Percentiles rank a stretch among this genome's conserved stretches.
Conservation (phyloP, 2,113 vertebrate genomes). For the Varanus komodoensis region DNA sequence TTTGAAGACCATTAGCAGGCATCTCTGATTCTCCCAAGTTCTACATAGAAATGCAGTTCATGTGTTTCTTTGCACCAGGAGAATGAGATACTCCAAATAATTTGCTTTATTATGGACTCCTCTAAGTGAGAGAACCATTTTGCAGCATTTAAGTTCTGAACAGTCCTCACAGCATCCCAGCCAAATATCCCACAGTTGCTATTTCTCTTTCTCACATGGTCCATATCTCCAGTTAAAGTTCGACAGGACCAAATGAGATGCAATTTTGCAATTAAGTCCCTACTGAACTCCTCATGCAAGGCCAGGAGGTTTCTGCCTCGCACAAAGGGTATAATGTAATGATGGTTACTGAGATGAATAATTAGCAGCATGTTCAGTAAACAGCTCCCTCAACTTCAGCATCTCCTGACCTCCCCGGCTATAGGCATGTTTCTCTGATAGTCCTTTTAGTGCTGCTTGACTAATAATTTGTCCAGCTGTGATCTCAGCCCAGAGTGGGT, state of each 20-base stretch:
- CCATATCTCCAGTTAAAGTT: conserved; percentile 39
- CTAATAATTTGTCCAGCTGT: conserved; percentile 38
- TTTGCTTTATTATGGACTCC: too few species aligned
- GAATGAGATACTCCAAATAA: too few species aligned
- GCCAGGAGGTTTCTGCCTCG: conserved; percentile 35
- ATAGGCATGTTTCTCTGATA: conserved; percentile 31
- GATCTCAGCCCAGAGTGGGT: conserved; percentile 3
- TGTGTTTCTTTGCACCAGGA: too few species aligned
- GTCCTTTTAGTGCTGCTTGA: conserved; percentile 41
- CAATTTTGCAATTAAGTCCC: conserved; percentile 68
- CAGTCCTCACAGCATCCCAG: too few species aligned
- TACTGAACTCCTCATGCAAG: conserved; percentile 59
- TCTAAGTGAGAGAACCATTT: too few species aligned
- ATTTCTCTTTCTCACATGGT: too few species aligned
- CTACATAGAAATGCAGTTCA: too few species aligned
- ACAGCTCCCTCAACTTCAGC: conserved; percentile 32
- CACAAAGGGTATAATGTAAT: conserved; percentile 36
- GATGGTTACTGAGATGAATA: conserved; percentile 51
- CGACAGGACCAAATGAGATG: neutral
- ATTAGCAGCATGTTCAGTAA: conserved; percentile 63
- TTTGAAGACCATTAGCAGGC: too few species aligned
- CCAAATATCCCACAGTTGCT: too few species aligned
- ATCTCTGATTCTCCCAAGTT: too few species aligned
- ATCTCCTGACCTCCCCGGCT: conserved; percentile 43
- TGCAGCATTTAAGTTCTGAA: too few species aligned